Evolutionary conservation across 2,888 invertebrate species (phyloP).

Genomic region (Autographa gamma): DNA sequence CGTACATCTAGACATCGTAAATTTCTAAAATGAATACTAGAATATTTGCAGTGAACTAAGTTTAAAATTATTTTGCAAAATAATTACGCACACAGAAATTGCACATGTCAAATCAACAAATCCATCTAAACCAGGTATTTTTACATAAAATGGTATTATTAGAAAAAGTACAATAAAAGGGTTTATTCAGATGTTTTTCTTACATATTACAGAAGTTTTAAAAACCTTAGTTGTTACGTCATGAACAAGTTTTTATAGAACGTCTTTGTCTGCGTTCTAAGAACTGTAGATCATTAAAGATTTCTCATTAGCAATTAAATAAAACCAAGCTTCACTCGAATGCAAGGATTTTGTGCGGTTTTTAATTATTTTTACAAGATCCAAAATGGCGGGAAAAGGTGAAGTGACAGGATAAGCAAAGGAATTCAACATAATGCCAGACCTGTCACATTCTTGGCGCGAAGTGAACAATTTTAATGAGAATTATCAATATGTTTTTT

Average conservation of each 20-base stretch:
- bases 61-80: no score
- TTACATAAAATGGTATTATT: no score
- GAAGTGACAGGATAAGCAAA: slow-evolving; percentile 28
- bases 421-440: slow-evolving; percentile 41
- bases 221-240: not conserved
- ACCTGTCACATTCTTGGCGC: slow-evolving; percentile 33
- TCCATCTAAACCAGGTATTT: no score
- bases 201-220: not conserved
- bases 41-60: no score
- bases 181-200: no score
- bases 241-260: slow-evolving; percentile 4
- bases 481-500: not conserved
- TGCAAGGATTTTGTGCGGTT: not conserved
- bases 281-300: not conserved
- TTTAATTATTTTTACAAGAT: not conserved
- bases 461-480: slow-evolving; percentile 40
- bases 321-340: not conserved
- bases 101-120: no score
- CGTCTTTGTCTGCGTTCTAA: not conserved
- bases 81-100: no score
- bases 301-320: not conserved
- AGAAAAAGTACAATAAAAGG: no score
- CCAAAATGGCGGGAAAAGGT: slow-evolving; percentile 24
- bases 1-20: no score
- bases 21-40: no score